A percentile compares a stretch with the other conserved stretches of the same genome.
Conservation (phyloP, 2,113 vertebrate species). For the Elephas maximus region DNA sequence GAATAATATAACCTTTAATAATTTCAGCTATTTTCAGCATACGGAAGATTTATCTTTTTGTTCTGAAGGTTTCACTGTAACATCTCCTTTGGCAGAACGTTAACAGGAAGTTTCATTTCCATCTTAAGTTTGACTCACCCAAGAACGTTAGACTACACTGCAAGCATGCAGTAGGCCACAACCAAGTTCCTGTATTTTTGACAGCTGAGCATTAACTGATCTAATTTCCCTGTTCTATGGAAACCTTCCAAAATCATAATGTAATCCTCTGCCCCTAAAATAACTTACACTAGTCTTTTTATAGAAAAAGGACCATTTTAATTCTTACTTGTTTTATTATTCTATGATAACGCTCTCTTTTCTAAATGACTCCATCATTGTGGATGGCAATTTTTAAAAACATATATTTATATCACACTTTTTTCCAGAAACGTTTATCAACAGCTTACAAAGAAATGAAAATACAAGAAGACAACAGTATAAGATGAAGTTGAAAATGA, state of each 20-base stretch:
- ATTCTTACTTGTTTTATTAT: neutral
- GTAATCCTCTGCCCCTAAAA: slow-evolving; percentile 7
- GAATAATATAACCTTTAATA: neutral
- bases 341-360: neutral
- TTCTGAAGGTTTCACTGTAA: neutral
- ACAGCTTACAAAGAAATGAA: neutral
- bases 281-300: neutral
- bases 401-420: neutral
- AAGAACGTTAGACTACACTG: neutral
- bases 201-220: neutral
- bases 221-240: neutral
- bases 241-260: slow-evolving; percentile 5
- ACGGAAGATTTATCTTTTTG: neutral
- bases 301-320: neutral
- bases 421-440: neutral
- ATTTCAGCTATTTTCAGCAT: neutral
- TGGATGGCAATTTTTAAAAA: neutral
- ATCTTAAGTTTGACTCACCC: neutral
- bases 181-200: neutral
- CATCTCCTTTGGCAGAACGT: neutral
- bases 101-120: neutral
- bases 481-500: neutral
- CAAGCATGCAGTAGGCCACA: neutral
- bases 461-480: neutral
- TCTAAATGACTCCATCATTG: neutral